Evolutionary conservation across 2,888 invertebrate genomes (phyloP), one percentile per base, ranked within the genome.

Genomic region (Tubiluchus corallicola): DNA sequence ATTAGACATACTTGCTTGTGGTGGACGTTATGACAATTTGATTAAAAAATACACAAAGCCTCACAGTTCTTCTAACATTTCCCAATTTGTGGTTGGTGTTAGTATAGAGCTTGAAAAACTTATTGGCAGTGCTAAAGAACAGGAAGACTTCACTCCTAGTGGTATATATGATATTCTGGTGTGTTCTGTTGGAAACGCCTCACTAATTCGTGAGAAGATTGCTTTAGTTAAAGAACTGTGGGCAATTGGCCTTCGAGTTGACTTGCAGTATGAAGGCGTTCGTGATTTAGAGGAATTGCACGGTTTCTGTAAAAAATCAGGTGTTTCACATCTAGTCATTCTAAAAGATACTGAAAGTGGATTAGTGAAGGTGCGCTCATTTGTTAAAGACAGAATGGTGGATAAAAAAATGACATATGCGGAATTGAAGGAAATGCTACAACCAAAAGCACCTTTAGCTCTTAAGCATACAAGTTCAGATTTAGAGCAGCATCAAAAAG

Each of bases 21-120:
- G 92, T 0, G 88, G 90, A 37, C 74, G 88, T 53, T 94, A 90
- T 55, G 87, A 92, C 62, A 72, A 73, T 5, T 71, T 90, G 68
- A 72, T 92, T 13, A 9, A 29, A 29, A 29, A 29, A 29, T 9
- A 29, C 9, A 9, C n/a, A 29, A 9, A 9, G 29, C n/a, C 29
- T 29, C 29, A n/a, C n/a, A n/a, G n/a, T n/a, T n/a, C n/a, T n/a
- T n/a, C n/a, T n/a, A n/a, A 65, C 41, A 53, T 57, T 1, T 59
- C 58, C 20, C 73, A 73, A 51, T 69, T 68, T 21, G 83, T 81
- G 0, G 82, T 79, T 0, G 88, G 90, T 0, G 75, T 88, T 50
- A 84, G 85, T 3, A 74, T 90, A 57, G 82, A 80, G 0, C 62
- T 88, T 47, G 88, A 90, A 55, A 75, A 78, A 55, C 68, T 87